phyloP scores from a whole-genome alignment of 2,888 invertebrate species.

The Acronicta aceris region DNA sequence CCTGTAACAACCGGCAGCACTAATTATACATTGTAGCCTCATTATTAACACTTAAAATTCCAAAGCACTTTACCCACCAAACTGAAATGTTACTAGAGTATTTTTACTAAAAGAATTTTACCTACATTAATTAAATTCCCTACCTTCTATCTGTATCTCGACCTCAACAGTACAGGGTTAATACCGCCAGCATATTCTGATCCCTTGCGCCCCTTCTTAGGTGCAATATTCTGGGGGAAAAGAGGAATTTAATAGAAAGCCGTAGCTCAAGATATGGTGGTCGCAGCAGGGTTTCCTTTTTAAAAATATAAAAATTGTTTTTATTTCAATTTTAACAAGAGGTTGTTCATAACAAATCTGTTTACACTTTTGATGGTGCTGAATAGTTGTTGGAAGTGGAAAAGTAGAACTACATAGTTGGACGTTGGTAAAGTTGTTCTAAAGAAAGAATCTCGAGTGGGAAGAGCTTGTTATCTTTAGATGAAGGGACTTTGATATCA shows the following conservation, averaged over 20 bases:
- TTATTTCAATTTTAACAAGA: constrained; percentile 65
- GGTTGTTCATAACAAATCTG: constrained; percentile 63
- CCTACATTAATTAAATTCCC: constrained; percentile 78
- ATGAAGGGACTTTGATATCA: neutral
- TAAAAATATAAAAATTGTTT: constrained; percentile 73
- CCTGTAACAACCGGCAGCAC: constrained; percentile 13
- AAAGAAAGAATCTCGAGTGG: neutral
- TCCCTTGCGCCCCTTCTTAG: constrained; percentile 57
- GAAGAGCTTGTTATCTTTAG: neutral
- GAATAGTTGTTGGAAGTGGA: constrained; percentile 37
- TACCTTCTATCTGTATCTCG: constrained; percentile 63
- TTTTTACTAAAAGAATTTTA: constrained; percentile 71
- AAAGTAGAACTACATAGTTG: constrained; percentile 28
- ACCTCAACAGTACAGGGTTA: constrained; percentile 57
- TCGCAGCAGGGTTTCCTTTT: constrained; percentile 57
- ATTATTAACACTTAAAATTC: constrained; percentile 68
- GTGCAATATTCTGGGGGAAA: constrained; percentile 32
- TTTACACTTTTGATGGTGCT: constrained; percentile 56
- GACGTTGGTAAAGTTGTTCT: constrained; percentile 23
- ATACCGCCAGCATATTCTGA: constrained; percentile 61
- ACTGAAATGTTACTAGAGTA: constrained; percentile 62
- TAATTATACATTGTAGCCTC: constrained; percentile 58
- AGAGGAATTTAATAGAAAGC: constrained; percentile 57
- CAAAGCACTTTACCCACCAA: constrained; percentile 58
- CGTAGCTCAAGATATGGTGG: constrained; percentile 57